Base-by-base conservation (phyloP, 1,140 invertebrate species). In the Leptopilina boulardi region DNA sequence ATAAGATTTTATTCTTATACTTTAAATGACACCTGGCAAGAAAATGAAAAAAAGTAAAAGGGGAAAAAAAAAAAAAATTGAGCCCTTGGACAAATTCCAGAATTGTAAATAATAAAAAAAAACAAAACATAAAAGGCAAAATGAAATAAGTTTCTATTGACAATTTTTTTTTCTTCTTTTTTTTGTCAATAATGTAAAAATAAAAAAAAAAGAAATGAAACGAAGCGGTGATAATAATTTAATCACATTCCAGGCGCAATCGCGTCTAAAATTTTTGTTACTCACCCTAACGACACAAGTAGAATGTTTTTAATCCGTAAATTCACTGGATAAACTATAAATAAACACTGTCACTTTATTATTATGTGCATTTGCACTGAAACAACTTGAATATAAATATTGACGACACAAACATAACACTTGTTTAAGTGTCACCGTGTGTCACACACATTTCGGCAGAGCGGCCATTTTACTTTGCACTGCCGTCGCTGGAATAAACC, bases 391-490 rank as follows among this genome's bases (percentile, higher is more conserved):
- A 79, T n/a, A n/a, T 72, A 44, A 66, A 30, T 26, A 30, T 23
- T n/a, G 79, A 82, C 75, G 19, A 77, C 83, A 77, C 76, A 79
- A 85, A 80, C 82, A 66, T 30, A 66, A 66, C 59, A 80, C 84
- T 78, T 82, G 77, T 59, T 78, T 77, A 82, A 86, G 85, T 80
- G 59, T 66, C 59, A 66, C 59, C 59, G 59, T 66, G 59, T 66
- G 84, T 86, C 84, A 85, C 82, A 79, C 77, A 85, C 84, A 80
- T 75, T 80, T 84, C 54, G 71, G 73, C 79, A 73, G 47, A 44
- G 76, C 84, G 70, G 84, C 84, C 84, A 86, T 86, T 85, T 86
- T 86, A 66, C 82, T 84, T 80, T 82, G 81, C 77, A 83, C 76
- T 30, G 74, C 42, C 70, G n/a, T n/a, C 54, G 18, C 59, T 66